Evolutionary conservation across 2,888 invertebrate genomes (phyloP).

Genomic region (Nephrotoma appendiculata): DNA sequence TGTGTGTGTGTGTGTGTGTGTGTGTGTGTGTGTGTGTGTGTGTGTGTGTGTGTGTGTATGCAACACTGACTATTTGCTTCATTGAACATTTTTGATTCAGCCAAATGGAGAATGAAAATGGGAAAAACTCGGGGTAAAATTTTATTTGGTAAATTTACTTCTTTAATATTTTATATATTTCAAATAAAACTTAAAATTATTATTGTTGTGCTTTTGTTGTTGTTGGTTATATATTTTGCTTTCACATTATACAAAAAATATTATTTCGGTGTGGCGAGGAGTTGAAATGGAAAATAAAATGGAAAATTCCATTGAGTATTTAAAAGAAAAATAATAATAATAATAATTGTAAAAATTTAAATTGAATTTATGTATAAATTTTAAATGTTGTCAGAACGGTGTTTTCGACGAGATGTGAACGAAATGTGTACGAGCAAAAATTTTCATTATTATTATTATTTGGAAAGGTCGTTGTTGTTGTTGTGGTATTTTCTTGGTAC

Average conservation of each 20-base stretch:
- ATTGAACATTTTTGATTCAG: background rate
- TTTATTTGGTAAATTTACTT: background rate
- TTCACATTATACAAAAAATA: background rate
- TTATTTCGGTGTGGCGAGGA: background rate
- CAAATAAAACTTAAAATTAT: background rate
- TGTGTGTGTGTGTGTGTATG: background rate
- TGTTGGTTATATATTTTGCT: background rate
- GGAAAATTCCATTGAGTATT: background rate
- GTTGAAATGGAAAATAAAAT: background rate
- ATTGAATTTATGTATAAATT: background rate
- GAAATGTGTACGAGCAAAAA: background rate
- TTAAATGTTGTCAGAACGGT: background rate
- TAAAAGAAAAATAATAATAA: background rate
- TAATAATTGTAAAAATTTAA: background rate
- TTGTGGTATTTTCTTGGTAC: too few species aligned
- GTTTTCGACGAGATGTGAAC: background rate
- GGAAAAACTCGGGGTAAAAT: background rate
- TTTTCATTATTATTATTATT: too few species aligned
- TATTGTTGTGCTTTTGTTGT: background rate
- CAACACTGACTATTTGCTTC: background rate
- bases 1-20: background rate
- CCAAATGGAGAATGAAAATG: background rate
- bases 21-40: background rate
- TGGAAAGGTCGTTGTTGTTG: too few species aligned
- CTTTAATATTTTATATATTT: background rate